Conservation (phyloP, 2,113 vertebrate genomes). For the Takifugu bimaculatus region DNA sequence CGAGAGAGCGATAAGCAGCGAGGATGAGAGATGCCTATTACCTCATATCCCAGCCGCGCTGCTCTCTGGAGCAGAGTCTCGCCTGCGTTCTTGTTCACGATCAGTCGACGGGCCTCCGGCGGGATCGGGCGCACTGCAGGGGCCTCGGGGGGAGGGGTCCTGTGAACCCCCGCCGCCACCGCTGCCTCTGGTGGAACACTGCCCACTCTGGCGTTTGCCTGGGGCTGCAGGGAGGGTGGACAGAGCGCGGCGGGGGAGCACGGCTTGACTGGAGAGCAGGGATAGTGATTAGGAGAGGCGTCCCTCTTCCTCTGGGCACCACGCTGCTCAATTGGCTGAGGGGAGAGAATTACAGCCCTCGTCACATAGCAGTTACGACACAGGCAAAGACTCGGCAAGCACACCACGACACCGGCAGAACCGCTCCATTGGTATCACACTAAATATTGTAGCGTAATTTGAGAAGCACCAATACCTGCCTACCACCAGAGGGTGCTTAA, state of each 20-base stretch:
- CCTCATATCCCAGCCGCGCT: conserved; percentile 93
- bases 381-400: conserved; percentile 1
- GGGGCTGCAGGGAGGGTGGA: conserved; percentile 70
- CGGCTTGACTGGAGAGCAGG: conserved; percentile 68
- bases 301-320: conserved; percentile 58
- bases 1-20: conserved; percentile 13
- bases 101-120: conserved; percentile 90
- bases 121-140: conserved; percentile 84
- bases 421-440: too few species aligned
- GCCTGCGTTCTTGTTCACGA: conserved; percentile 97
- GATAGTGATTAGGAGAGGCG: conserved; percentile 69
- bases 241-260: conserved; percentile 65
- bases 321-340: conserved; percentile 68
- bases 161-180: conserved; percentile 30
- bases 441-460: too few species aligned
- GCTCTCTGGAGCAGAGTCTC: conserved; percentile 96
- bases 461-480: too few species aligned
- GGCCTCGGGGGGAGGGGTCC: conserved; percentile 52
- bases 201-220: conserved; percentile 56
- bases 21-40: conserved; percentile 42
- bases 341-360: conserved; percentile 53
- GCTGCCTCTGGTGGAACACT: conserved; percentile 41
- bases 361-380: conserved; percentile 64
- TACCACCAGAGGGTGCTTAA: too few species aligned
- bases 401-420: too few species aligned